Base-by-base conservation (phyloP, 92 coral and sea anemone species). In the Actinostola sp. region DNA sequence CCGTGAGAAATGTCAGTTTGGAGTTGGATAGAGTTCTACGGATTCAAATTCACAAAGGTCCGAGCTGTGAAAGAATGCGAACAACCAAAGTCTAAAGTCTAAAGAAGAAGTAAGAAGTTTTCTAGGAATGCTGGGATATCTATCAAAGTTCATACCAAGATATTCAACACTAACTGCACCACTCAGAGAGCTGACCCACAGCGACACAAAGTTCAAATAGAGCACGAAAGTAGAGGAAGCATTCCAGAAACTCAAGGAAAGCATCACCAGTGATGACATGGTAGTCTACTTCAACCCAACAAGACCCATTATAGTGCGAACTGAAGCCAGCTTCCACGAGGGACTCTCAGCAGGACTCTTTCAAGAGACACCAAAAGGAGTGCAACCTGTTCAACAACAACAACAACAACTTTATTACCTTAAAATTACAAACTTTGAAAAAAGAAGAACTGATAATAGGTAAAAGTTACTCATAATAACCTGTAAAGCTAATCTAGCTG, bases 321-420 rank as follows among this genome's bases (percentile, higher is more conserved):
- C 68, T 2, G 92, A 86, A 36, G 84, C 84, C 45, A 83, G 93
- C 53, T 88, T 48, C 65, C 58, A 59, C 48, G 78, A 82, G 36
- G 91, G 90, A 8, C n/a, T n/a, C 79, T 75, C 87, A 24, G 84
- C 82, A 11, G 90, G 85, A 43, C 54, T 84, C 20, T 84, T 76
- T 32, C 88, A 89, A 29, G 39, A 80, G 57, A 80, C 76, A 50
- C 27, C 14, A 11, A 38, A 63, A 67, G 31, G 11, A 61, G 30
- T 6, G 84, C 81, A 82, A 34, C 84, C 89, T 56, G 87, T 89
- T 29, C 82, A 85, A 72, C n/a, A n/a, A n/a, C n/a, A n/a, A n/a
- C n/a, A n/a, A n/a, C n/a, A n/a, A n/a, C n/a, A n/a, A n/a, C n/a
- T n/a, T n/a, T n/a, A n/a, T n/a, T n/a, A n/a, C n/a, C n/a, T n/a